Conservation (phyloP, 1,140 invertebrate species). For the Ptiloglossa arizonensis region DNA sequence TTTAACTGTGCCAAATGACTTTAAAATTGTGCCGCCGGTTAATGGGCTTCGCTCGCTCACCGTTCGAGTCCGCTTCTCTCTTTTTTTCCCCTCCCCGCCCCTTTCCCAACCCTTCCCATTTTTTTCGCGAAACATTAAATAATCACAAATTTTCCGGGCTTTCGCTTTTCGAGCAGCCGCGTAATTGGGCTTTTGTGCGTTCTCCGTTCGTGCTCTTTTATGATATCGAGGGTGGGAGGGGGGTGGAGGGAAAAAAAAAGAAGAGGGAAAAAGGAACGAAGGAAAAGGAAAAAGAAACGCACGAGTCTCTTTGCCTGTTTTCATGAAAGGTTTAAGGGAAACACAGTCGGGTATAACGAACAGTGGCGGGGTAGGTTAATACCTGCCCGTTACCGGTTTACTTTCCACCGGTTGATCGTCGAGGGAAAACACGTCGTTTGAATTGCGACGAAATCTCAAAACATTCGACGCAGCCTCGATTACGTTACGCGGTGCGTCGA, state of each 20-base stretch:
- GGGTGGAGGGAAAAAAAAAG: background rate
- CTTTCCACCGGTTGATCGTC: too few species aligned
- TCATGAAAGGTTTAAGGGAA: slow-evolving; percentile 40
- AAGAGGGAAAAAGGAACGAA: slow-evolving; percentile 13
- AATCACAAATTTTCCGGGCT: slow-evolving; percentile 40
- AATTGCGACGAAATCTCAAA: background rate
- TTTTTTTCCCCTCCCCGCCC: background rate
- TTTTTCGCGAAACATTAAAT: slow-evolving; percentile 47
- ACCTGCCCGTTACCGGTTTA: slow-evolving; percentile 7
- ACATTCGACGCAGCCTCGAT: too few species aligned
- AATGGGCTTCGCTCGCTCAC: slow-evolving; percentile 28
- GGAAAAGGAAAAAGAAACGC: slow-evolving; percentile 24
- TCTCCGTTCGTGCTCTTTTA: slow-evolving; percentile 41
- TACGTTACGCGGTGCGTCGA: too few species aligned
- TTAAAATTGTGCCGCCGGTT: slow-evolving; percentile 37
- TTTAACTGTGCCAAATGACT: slow-evolving; percentile 44
- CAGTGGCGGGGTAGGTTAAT: slow-evolving; percentile 28
- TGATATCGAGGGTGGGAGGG: slow-evolving; percentile 2
- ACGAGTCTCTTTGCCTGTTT: slow-evolving; percentile 41
- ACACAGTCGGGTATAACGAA: slow-evolving; percentile 38
- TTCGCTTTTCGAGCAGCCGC: slow-evolving; percentile 43
- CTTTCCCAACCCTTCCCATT: too few species aligned
- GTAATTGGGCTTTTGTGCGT: slow-evolving; percentile 55
- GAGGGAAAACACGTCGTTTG: background rate
- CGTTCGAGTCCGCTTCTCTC: background rate